Evolutionary conservation across 2,113 vertebrate genomes (phyloP), one percentile per base, ranked within the genome.

Genomic region (Labeo catla): DNA sequence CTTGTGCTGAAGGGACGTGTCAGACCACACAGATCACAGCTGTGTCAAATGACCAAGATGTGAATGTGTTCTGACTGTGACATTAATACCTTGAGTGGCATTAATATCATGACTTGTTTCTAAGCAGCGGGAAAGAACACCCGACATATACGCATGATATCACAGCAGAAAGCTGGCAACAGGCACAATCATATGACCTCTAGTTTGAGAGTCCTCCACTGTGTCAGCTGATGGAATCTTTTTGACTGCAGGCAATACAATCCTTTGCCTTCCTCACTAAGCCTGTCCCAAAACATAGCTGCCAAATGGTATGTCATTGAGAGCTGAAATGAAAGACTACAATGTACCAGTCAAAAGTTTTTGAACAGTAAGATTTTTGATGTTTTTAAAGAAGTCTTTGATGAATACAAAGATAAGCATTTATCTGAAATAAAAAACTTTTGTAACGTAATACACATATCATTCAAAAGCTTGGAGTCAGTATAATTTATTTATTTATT

Each of bases 111-210:
- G 57, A 66, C 78, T 61, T 43, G 16, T 19, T 47, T 68, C n/a
- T 28, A 66, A 84, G 87, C 52, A 23, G 76, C 84, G 85, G 86
- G 84, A 76, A 81, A 88, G 88, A 88, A 84, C 72, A 12, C 84
- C 70, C 78, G 19, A 9, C 77, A 81, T 73, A 88, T 39, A 4
- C 21, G 16, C 54, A 63, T 92, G 90, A 93, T 82, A 86, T 92
- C 89, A 91, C 28, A 80, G 49, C 61, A 77, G 81, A 74, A 88
- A 70, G 86, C 82, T 95, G 93, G 81, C 77, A 59, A 82, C 63
- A 74, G 52, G 70, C 34, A 10, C 43, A 68, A 28, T 65, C 74
- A 73, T 70, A 59, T 84, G 66, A 78, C 68, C 59, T 74, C 70
- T 74, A 5, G 86, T 81, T 76, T 34, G 19, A 63, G 34, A 43